These are phyloP conservation scores for Meteorus cinctellus DNA, from an alignment of 2,888 invertebrate species.

Conservation along the genomic window DNA sequence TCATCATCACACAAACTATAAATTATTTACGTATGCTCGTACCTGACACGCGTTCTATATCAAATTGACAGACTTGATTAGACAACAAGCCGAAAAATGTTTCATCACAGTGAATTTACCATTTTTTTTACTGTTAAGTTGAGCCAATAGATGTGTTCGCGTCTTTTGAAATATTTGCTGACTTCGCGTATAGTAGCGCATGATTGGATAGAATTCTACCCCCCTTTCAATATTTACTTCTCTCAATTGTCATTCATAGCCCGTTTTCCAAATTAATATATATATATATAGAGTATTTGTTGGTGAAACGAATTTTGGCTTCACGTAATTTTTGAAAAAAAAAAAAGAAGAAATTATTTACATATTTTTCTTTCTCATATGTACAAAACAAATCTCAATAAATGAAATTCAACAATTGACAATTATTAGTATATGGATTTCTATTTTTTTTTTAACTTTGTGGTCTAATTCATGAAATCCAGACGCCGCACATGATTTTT, in stretches of 20 bases:
- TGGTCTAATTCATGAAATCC: no score
- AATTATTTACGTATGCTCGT: not conserved
- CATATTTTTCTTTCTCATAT: not conserved
- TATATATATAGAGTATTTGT: no score
- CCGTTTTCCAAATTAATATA: no score
- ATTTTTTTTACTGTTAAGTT: constrained; percentile 31
- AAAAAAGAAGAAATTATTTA: not conserved
- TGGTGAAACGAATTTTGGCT: no score
- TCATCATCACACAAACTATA: not conserved
- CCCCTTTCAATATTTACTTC: no score
- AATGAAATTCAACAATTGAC: not conserved
- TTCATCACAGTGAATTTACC: constrained; percentile 71
- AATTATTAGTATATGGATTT: not conserved
- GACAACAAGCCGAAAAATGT: constrained; percentile 49
- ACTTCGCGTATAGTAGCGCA: not conserved
- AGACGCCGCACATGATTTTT: no score
- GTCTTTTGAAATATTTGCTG: constrained; percentile 4
- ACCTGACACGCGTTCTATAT: not conserved
- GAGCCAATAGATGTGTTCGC: constrained; percentile 30
- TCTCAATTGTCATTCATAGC: no score
- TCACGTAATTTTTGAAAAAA: not conserved
- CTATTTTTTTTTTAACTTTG: no score
- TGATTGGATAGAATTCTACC: not conserved
- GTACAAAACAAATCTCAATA: not conserved
- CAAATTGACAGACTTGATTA: not conserved